Conservation (phyloP, 2,797 vertebrate genomes). For the Sternarchorhynchus goeldii region DNA sequence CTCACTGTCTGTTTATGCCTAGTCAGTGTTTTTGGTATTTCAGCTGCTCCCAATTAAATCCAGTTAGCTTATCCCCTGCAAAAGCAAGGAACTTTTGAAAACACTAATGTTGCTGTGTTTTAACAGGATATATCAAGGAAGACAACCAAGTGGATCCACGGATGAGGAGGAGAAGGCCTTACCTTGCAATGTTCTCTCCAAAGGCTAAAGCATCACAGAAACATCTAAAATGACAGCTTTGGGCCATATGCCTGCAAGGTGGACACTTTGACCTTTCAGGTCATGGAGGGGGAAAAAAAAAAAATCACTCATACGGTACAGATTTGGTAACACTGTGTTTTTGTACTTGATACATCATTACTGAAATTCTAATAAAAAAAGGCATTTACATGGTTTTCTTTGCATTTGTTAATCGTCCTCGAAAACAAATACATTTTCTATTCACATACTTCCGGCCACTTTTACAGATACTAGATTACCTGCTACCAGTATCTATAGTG, state of each 20-base stretch:
- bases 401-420: not conserved
- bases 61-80: not conserved
- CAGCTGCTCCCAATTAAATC: too few species aligned
- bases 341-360: not conserved
- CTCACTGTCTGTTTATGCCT: too few species aligned
- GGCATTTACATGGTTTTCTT: not conserved
- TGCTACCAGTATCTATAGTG: too few species aligned
- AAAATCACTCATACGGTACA: not conserved
- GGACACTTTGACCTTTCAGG: not conserved
- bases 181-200: conserved; percentile 86
- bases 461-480: too few species aligned
- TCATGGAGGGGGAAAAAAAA: not conserved
- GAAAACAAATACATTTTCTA: too few species aligned
- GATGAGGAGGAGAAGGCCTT: conserved; percentile 85
- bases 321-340: not conserved
- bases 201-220: conserved; percentile 81
- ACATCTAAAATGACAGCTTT: not conserved
- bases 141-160: conserved; percentile 82
- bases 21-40: too few species aligned
- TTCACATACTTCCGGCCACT: too few species aligned
- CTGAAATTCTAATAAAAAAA: not conserved
- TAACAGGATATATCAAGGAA: conserved; percentile 90
- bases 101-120: conserved; percentile 18
- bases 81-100: not conserved
- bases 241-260: not conserved